Evolutionary conservation across 1,140 invertebrate species (phyloP), one percentile per base, ranked within the genome.

Genomic region (Heliconius congener): DNA sequence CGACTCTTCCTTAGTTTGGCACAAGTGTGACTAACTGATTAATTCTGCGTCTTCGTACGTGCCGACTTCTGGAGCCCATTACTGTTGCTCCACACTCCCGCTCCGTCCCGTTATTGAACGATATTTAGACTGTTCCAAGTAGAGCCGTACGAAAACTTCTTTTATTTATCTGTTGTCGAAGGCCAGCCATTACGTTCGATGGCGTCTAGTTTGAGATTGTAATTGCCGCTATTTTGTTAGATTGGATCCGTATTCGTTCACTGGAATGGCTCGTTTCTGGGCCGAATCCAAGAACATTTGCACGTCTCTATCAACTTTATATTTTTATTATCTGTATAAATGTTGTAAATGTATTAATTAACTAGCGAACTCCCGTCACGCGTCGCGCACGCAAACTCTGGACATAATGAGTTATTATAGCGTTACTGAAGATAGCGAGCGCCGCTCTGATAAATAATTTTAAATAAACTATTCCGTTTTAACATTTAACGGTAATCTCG

Each of bases 1-100:
- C 91, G 91, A 92, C 90, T 93, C 91, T 89, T 90, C 90, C 90
- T 89, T 88, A 89, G 83, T 92, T 88, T 85, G 88, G 82, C 93
- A 86, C 93, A 94, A 94, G 93, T 94, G 93, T 89, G 91, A 88
- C 91, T 93, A 93, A 94, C 93, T 93, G 93, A 94, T 94, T 93
- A 94, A 94, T 94, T 89, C 91, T 89, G 89, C 83, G 84, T 87
- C 83, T 90, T 79, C 78, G 84, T 91, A 92, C 93, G 91, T 93
- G 91, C 86, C 86, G 81, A 85, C 82, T 87, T 84, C 84, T 87
- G 85, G 81, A 78, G 84, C 50, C 85, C 81, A 87, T 89, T 91
- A 91, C 89, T 93, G 87, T 90, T 87, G 85, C 81, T 79, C 85
- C 84, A 85, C 86, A 88, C 86, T 86, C 84, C 84, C 86, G 83